Evolutionary conservation across 2,888 invertebrate genomes (phyloP), one percentile per base, ranked within the genome.

Genomic region (Rotaria magnacalcarata): DNA sequence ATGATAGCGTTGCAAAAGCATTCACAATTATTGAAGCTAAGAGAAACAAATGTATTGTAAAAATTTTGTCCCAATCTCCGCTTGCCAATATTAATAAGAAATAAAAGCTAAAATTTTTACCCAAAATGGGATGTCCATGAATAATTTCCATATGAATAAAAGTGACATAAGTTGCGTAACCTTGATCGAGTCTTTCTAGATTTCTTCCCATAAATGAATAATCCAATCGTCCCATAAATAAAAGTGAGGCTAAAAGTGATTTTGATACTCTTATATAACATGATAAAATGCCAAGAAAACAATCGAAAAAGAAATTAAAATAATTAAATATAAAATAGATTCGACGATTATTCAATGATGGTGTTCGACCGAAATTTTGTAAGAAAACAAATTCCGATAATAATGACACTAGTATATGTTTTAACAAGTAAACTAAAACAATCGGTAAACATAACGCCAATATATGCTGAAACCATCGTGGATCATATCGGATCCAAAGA

Each of bases 271-370:
- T 56, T 56, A 86, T 85, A 58, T 85, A 47, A 85, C 86, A 86
- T 21, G 85, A 85, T 85, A 86, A 85, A 11, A 85, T 75, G 8
- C 86, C 86, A 16, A 86, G 50, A 80, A 86, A 86, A 47, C 86
- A 86, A 74, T 86, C 86, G 47, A 86, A 86, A 75, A 86, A 86
- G 85, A 86, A 86, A 58, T 86, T 86, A 56, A 86, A 86, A 85
- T 86, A 85, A 80, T 75, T 86, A 43, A 86, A 84, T 56, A 86
- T 84, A 50, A 86, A 86, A 52, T 80, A 86, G 21, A 85, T 47
- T 52, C 85, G 85, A 27, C 85, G 86, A 52, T 86, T 86, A 41
- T 86, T 86, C n/a, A 80, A 80, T 11, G 80, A 80, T 47, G 43
- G 24, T 47, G 43, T 80, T n/a, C 47, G 43, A 80, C 80, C 80